Conservation (phyloP, 2,113 vertebrate genomes). For the Edolisoma coerulescens region DNA sequence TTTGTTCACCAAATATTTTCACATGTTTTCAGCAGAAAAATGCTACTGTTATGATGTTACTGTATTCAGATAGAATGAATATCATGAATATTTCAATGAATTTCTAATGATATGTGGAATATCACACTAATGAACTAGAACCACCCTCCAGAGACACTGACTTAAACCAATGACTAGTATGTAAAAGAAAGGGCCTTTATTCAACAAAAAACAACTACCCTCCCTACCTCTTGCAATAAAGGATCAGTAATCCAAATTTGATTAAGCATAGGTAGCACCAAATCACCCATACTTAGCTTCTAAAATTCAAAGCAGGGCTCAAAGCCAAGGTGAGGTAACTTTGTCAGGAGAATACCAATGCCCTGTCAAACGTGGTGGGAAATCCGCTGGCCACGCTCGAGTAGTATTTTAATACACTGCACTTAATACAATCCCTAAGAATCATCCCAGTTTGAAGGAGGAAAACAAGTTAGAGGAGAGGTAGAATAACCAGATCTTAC, state of each 20-base stretch:
- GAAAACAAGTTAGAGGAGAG: neutral
- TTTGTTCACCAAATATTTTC: neutral
- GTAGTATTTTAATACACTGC: neutral
- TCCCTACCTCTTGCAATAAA: neutral
- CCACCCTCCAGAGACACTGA: neutral
- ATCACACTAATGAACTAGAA: neutral
- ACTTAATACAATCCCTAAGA: neutral
- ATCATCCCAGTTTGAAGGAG: neutral
- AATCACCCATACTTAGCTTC: neutral
- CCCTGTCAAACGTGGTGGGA: neutral
- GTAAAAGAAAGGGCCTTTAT: neutral
- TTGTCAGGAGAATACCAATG: neutral
- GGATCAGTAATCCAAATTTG: neutral
- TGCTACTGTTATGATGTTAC: neutral
- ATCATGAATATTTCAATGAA: neutral
- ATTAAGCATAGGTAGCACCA: neutral
- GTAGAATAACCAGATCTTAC: neutral
- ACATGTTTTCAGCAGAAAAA: neutral
- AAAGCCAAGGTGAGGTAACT: neutral
- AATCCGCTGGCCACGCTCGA: neutral
- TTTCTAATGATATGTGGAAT: neutral
- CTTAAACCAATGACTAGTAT: neutral
- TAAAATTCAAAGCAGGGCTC: neutral
- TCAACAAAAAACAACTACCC: neutral
- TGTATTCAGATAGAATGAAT: neutral